Evolutionary conservation across 2,113 vertebrate species (phyloP).

Genomic region (Nyctereutes procyonoides): DNA sequence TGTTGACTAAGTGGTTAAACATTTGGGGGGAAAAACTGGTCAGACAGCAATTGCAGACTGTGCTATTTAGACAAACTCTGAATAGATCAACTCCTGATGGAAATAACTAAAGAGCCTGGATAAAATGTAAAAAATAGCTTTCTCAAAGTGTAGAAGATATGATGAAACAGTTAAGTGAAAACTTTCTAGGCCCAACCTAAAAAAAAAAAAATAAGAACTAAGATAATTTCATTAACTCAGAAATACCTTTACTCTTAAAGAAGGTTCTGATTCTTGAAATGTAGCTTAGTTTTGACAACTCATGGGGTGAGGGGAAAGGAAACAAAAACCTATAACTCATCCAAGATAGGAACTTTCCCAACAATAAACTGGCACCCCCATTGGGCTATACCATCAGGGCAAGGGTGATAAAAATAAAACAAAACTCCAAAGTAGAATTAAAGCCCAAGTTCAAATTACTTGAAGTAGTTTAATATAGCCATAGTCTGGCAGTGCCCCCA

Average conservation of each 20-base stretch:
- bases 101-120: neutral
- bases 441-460: neutral
- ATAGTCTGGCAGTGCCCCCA: slow-evolving; percentile 52
- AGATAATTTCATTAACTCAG: neutral
- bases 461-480: neutral
- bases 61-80: neutral
- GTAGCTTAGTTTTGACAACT: neutral
- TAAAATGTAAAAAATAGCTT: neutral
- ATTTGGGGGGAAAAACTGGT: neutral
- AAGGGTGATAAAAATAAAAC: neutral
- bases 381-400: neutral
- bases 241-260: neutral
- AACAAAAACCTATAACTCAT: neutral
- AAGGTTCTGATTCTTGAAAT: neutral
- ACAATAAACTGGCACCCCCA: neutral
- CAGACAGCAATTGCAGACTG: neutral
- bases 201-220: neutral
- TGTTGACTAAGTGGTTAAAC: slow-evolving; percentile 1
- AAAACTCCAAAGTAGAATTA: neutral
- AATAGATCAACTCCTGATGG: neutral
- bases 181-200: neutral
- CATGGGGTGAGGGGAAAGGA: neutral
- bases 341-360: neutral
- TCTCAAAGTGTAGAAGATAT: neutral
- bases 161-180: neutral